Base-by-base conservation (phyloP, 2,113 vertebrate species). In the Lepidothrix coronata region DNA sequence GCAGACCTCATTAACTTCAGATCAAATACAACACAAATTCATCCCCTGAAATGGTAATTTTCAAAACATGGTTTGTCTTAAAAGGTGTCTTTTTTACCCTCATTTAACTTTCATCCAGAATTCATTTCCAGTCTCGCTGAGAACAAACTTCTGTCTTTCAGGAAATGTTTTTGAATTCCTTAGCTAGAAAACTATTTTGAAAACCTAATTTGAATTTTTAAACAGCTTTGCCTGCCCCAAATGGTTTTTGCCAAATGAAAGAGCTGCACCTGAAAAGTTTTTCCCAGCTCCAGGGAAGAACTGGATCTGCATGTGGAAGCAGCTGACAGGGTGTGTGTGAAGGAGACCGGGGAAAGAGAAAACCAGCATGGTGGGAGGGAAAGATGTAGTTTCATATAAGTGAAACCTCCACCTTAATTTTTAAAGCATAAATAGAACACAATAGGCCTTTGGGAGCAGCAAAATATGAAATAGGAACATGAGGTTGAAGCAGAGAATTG, bases 121-220 rank as follows among this genome's bases (percentile, higher is more conserved):
- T 59, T 73, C 58, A n/a, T 85, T 81, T 39, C 73, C 63, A 88
- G 78, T 30, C 39, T 17, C 39, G 62, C 24, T n/a, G 70, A 68
- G 66, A 82, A 57, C 33, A 61, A 37, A 2, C 61, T 46, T 37
- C 43, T 62, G 30, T 55, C 59, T 88, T 73, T 81, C 87, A 77
- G 78, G 82, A 73, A 88, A 73, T 37, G 54, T 70, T 90, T 77
- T 74, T 1, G 0, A 85, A 73, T 68, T 85, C 70, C 78, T 85
- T 28, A 41, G 39, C 49, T 63, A 12, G 41, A 77, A 94, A 80
- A 6, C 10, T 23, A 24, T 68, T 44, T 44, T 77, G 70, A 81
- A 85, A 93, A 59, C 49, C 54, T 73, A 51, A 88, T 81, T 65
- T 81, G 70, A 85, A 51, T 91, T 74, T 93, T 88, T 81, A 73